Evolutionary conservation across 2,797 vertebrate species (phyloP).

Genomic region (Etheostoma nigrum): DNA sequence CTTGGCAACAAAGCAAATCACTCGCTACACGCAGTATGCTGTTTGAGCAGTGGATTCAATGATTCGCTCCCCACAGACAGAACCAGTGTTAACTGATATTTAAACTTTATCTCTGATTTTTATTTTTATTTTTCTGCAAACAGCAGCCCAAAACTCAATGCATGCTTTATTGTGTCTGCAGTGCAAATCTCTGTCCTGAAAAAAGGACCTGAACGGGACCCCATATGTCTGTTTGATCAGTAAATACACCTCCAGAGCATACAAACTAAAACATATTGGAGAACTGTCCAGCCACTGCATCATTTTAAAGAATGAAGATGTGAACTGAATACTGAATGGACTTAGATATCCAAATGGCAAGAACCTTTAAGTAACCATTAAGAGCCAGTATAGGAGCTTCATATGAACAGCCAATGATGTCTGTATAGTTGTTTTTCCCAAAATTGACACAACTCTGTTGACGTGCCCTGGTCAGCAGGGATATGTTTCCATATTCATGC

Average conservation of each 20-base stretch:
- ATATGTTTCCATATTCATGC: slow-evolving; percentile 8
- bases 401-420: background rate
- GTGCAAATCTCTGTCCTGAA: slow-evolving; percentile 2
- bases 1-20: background rate
- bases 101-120: background rate
- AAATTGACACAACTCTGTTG: no score
- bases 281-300: slow-evolving; percentile 4
- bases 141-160: background rate
- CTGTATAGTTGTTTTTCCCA: background rate
- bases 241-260: slow-evolving; percentile 41
- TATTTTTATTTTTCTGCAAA: background rate
- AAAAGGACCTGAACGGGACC: slow-evolving; percentile 22
- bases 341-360: background rate
- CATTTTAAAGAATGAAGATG: slow-evolving; percentile 32
- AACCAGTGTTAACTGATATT: background rate
- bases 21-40: background rate
- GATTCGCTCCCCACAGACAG: background rate
- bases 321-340: slow-evolving; percentile 23
- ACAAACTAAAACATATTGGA: slow-evolving; percentile 9
- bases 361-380: background rate
- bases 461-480: no score
- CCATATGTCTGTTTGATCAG: slow-evolving; percentile 48
- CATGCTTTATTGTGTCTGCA: slow-evolving; percentile 8
- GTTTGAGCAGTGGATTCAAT: background rate
- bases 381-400: background rate